Evolutionary conservation across 35 echinoderm and acorn worm genomes (phyloP), one percentile per base, ranked within the genome.

Genomic region (Strongylocentrotus purpuratus): DNA sequence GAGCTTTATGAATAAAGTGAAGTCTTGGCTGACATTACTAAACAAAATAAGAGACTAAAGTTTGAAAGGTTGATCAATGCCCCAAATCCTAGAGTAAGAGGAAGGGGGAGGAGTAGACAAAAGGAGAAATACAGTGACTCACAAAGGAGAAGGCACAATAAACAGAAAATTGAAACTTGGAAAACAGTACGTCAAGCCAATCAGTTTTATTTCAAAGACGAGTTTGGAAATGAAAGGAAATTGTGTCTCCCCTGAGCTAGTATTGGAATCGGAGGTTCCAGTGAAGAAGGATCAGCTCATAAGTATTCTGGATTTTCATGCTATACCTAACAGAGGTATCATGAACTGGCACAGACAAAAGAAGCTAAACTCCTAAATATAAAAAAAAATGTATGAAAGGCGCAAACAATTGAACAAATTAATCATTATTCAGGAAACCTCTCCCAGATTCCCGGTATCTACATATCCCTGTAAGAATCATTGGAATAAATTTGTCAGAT

Each of bases 101-200:
- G 31, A 31, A 88, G 86, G 86, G 86, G 86, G 31, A 88, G 31
- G 31, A 31, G 32, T 13, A 88, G 32, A 88, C 14, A 25, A 10
- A 88, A 33, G 32, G 31, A 17, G 32, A 33, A 10, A 14, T 88
- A 88, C 31, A 88, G 86, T 33, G 32, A 25, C 31, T 14, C 86
- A 88, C 86, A 88, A 14, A 88, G 31, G 86, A 88, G 86, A 88
- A 88, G 86, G 31, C 86, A 88, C 10, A 88, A 88, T 14, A 88
- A 88, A 88, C 86, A 88, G 31, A 88, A 17, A 17, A 88, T 25
- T 88, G 86, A 17, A 14, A 88, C 86, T 88, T 71, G 11, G 61
- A 71, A 71, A 25, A 71, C 61, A 71, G 61, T 71, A 11, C 11
- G n/a, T n/a, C n/a, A n/a, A n/a, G 61, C 61, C 11, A 71, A 71